Evolutionary conservation across 92 coral and sea anemone species (phyloP).

Genomic region (Pocillopora meandrina): DNA sequence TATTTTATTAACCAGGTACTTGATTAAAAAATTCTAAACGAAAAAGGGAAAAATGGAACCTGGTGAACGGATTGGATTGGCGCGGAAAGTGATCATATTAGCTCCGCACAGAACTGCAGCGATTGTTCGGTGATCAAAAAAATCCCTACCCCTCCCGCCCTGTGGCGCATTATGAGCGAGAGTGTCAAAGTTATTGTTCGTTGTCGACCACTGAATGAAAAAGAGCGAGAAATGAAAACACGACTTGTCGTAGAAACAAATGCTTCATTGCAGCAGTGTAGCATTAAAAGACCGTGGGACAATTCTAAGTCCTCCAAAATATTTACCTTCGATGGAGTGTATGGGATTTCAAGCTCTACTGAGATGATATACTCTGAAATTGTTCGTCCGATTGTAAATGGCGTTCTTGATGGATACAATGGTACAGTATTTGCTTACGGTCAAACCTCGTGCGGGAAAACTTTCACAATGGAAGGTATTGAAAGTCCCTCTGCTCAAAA

Average conservation of each 20-base stretch:
- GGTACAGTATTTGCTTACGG: conserved; percentile 93
- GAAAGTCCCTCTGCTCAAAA: conserved; percentile 55
- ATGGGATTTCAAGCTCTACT: conserved; percentile 68
- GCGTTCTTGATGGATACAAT: conserved; percentile 86
- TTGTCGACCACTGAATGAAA: conserved; percentile 79
- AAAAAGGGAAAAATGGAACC: not conserved
- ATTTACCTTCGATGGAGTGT: conserved; percentile 86
- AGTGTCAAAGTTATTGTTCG: conserved; percentile 85
- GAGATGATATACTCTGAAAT: conserved; percentile 81
- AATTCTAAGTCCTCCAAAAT: conserved; percentile 51
- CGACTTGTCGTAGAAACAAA: conserved; percentile 71
- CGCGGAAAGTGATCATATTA: no score
- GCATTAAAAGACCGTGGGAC: conserved; percentile 48
- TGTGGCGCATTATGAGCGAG: conserved; percentile 54
- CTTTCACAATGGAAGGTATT: conserved; percentile 86
- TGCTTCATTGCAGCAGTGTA: conserved; percentile 66
- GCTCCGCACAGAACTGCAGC: not conserved
- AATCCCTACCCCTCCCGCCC: not conserved
- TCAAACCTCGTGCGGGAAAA: conserved; percentile 89
- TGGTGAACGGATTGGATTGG: not conserved
- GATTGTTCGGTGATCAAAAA: not conserved
- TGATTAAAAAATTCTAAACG: not conserved
- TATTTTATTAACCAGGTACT: not conserved
- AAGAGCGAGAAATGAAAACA: conserved; percentile 68
- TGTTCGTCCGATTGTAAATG: conserved; percentile 83